phyloP scores from a whole-genome alignment of 2,113 vertebrate species.

The Danionella cerebrum region DNA sequence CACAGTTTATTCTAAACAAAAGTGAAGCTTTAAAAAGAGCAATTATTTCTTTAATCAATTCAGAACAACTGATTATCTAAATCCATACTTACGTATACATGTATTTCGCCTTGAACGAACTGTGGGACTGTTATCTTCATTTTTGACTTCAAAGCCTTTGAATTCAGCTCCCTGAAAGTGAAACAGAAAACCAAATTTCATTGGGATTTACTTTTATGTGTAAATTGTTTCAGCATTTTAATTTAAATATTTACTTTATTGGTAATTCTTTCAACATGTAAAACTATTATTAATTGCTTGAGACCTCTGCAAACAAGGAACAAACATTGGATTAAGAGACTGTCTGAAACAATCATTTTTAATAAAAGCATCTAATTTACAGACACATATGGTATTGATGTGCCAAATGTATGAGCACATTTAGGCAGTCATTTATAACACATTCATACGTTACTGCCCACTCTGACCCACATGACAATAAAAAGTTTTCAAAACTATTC shows the following conservation, averaged over 20 bases:
- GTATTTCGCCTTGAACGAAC: constrained; percentile 65
- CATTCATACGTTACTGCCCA: no score
- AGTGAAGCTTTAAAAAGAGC: no score
- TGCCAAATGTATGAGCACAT: no score
- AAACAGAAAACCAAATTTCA: constrained; percentile 42
- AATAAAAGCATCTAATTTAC: no score
- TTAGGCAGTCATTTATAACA: no score
- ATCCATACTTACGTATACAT: constrained; percentile 69
- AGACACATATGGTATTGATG: no score
- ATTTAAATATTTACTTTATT: background rate
- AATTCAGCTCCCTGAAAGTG: constrained; percentile 72
- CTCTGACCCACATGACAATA: no score
- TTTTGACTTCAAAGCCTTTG: constrained; percentile 75
- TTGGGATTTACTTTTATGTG: background rate
- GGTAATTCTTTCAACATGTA: background rate
- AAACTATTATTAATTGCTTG: no score
- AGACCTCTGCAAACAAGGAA: no score
- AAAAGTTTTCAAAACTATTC: no score
- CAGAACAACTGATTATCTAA: background rate
- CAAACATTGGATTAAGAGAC: no score
- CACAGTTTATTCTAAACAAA: background rate
- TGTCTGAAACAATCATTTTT: no score
- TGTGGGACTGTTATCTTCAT: constrained; percentile 57
- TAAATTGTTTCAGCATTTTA: background rate
- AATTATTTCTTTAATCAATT: background rate